phyloP scores from a whole-genome alignment of 2,888 invertebrate genomes.

The Saturnia pavonia region DNA sequence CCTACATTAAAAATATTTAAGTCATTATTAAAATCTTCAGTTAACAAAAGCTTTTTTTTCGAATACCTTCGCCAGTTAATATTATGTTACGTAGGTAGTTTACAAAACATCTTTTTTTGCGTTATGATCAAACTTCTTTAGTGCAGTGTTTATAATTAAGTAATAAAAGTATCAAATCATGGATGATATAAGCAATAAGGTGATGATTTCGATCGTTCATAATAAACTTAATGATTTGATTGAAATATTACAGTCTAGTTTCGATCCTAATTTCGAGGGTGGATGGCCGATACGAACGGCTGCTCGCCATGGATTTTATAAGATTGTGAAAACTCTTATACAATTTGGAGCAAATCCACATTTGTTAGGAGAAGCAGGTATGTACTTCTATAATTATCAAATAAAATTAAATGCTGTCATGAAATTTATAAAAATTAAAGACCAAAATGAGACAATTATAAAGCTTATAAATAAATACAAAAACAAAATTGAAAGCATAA shows the following conservation, averaged over 20 bases:
- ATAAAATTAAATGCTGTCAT: background rate
- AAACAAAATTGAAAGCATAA: too few species aligned
- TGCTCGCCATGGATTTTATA: conserved; percentile 60
- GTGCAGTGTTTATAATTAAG: background rate
- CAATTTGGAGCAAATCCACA: conserved; percentile 72
- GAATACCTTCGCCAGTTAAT: background rate
- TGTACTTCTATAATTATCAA: conserved; percentile 28
- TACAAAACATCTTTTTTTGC: background rate
- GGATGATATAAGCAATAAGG: conserved; percentile 46
- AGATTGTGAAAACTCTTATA: conserved; percentile 59
- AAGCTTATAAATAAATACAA: too few species aligned
- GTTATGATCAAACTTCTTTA: background rate
- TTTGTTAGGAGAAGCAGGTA: conserved; percentile 66
- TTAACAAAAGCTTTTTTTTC: background rate
- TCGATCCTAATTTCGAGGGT: conserved; percentile 67
- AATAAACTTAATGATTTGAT: conserved; percentile 54
- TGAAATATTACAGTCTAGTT: conserved; percentile 55
- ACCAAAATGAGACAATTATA: background rate
- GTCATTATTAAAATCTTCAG: background rate
- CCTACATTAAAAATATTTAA: too few species aligned
- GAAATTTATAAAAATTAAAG: background rate
- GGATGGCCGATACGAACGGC: conserved; percentile 75
- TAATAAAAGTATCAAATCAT: conserved; percentile 33
- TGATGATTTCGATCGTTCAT: conserved; percentile 53
- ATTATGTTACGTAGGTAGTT: background rate